Base-by-base conservation (phyloP, 2,888 invertebrate genomes). In the Dynastes hyllus region DNA sequence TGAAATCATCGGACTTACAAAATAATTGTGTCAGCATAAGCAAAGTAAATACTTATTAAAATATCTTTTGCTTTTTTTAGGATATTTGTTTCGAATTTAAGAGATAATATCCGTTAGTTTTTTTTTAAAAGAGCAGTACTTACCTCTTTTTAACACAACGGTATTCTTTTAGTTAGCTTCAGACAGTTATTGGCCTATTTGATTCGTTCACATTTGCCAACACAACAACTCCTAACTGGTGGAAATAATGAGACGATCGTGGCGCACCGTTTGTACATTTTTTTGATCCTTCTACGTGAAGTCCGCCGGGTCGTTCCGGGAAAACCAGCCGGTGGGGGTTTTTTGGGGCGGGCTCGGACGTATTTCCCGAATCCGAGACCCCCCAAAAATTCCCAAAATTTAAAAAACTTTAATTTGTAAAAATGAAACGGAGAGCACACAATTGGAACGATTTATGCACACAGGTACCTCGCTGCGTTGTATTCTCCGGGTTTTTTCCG, bases 321-420 rank as follows among this genome's bases (percentile, higher is more conserved):
- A 75, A 61, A 61, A 58, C 37, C 73, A 75, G 73, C 77, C 79
- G 80, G 79, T 78, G 77, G 73, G 55, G 61, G 73, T 75, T 63
- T 45, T 61, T 40, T 75, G 61, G n/a, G n/a, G n/a, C n/a, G n/a
- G n/a, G n/a, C n/a, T 51, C 50, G 76, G 81, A 82, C 81, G 82
- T 83, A 82, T 82, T 81, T 78, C 78, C 69, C 80, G 79, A 80
- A 79, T 81, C 61, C 81, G 81, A 81, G 82, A 82, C 82, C 83
- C 81, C 81, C 76, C 79, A 78, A 77, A 79, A 78, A 81, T 79
- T 83, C 81, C 80, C 82, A 81, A 81, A 83, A 82, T 82, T 82
- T 82, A 83, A 80, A 83, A 81, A 80, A 82, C 81, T 82, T 82
- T 82, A 81, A 81, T 82, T 82, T 76, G 79, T 78, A 77, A 81